Conservation (phyloP, 2,113 vertebrate species). For the Petroica traversi region DNA sequence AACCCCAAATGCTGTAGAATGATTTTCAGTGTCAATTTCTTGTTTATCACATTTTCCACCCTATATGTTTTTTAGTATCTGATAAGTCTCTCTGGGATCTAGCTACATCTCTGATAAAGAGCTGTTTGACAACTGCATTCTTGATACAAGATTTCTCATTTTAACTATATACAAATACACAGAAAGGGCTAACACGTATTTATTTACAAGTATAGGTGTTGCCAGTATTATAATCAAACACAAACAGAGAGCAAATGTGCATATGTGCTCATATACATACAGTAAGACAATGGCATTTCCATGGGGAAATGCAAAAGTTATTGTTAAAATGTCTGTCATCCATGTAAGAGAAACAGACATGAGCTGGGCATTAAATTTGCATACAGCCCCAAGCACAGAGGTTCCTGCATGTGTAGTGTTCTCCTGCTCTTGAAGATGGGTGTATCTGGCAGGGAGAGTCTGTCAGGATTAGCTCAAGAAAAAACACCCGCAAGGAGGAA, state of each 20-base stretch:
- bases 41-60: constrained; percentile 67
- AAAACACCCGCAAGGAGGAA: constrained; percentile 79
- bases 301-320: constrained; percentile 68
- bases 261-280: constrained; percentile 38
- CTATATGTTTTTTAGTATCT: constrained; percentile 70
- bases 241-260: background rate
- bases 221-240: constrained; percentile 29
- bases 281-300: constrained; percentile 63
- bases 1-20: constrained; percentile 63
- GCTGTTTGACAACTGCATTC: constrained; percentile 42
- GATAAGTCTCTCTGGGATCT: constrained; percentile 76
- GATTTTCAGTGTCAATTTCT: constrained; percentile 66
- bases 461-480: constrained; percentile 79
- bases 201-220: constrained; percentile 59
- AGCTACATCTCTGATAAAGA: constrained; percentile 66
- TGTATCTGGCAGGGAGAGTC: constrained; percentile 76
- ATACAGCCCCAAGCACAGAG: constrained; percentile 80
- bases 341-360: constrained; percentile 77
- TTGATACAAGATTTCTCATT: constrained; percentile 47
- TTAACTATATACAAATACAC: constrained; percentile 56
- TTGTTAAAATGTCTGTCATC: constrained; percentile 77
- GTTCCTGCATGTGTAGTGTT: constrained; percentile 60
- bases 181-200: constrained; percentile 51
- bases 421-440: constrained; percentile 78
- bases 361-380: constrained; percentile 81